Base-by-base conservation (phyloP, 2,113 vertebrate genomes). In the Eptesicus fuscus region DNA sequence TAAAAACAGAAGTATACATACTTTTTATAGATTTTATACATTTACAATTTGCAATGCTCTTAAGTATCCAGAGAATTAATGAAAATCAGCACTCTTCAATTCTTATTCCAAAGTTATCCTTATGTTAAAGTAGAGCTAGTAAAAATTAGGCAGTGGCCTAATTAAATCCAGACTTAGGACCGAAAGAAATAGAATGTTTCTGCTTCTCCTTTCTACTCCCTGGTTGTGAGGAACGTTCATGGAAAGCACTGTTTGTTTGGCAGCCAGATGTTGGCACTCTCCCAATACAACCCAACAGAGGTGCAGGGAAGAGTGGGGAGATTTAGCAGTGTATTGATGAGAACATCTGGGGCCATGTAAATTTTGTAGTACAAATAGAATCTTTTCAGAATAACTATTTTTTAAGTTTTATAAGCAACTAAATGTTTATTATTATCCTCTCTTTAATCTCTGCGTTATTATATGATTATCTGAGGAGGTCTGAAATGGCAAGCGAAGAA, bases 101-200 rank as follows among this genome's bases (percentile, higher is more conserved):
- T 96, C 71, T 90, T 80, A 61, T 47, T 44, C 90, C 56, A 67
- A 40, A 59, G 49, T 35, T 70, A 78, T 61, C 53, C 85, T 40
- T 91, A 61, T 73, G 23, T 70, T 82, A 74, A 93, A 92, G 69
- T 80, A 88, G 20, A 73, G 71, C 70, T 86, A 85, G 85, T 78
- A 49, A 95, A 95, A 93, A 71, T 74, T 83, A 83, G 37, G 49
- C 69, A 88, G 78, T 53, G 63, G 25, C 63, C 94, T 94, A 88
- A 96, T 92, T 53, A 90, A 91, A 96, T 92, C 49, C 93, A 92
- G 83, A 89, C 77, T 47, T 10, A 53, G 35, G 18, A n/a, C 49
- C 76, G 67, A 87, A 91, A 70, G 23, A 79, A 94, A 78, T 2
- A 93, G 90, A 86, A 73, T 32, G 63, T 32, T 88, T 95, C 92